Conservation (phyloP, 2,113 vertebrate species). For the Pipra filicauda region DNA sequence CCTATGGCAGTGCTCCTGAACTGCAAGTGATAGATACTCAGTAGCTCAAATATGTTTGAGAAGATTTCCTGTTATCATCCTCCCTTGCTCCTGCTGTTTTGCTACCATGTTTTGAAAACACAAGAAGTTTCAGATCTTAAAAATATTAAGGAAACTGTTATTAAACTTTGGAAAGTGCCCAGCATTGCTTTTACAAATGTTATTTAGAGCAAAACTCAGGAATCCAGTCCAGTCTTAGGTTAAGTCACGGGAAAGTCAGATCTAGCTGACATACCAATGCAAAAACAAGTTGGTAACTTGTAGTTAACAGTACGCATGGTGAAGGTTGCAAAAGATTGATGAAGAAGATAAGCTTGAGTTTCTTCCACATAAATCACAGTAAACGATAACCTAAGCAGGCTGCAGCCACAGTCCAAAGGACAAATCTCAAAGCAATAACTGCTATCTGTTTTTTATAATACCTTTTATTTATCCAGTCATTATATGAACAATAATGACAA, state of each 20-base stretch:
- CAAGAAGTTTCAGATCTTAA: not conserved
- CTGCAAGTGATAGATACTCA: constrained; percentile 28
- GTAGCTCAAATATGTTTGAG: constrained; percentile 30
- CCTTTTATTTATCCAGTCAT: not conserved
- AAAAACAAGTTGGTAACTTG: not conserved
- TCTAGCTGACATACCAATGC: not conserved
- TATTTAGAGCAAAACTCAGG: not conserved
- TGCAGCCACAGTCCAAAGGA: not conserved
- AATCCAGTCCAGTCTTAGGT: not conserved
- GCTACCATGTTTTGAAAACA: not conserved
- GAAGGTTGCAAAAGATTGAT: not conserved
- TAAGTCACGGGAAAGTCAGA: not conserved
- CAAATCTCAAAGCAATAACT: not conserved
- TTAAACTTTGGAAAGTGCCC: not conserved
- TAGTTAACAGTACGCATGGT: not conserved
- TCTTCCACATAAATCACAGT: not conserved
- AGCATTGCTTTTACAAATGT: not conserved
- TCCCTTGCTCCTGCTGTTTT: not conserved
- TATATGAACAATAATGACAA: not conserved
- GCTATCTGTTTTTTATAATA: not conserved
- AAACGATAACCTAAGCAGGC: not conserved
- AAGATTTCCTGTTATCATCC: constrained; percentile 45
- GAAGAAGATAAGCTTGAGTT: not conserved
- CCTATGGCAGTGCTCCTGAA: not conserved
- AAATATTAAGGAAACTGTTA: not conserved